These are phyloP conservation scores for Argyresthia goedartella DNA, from an alignment of 2,888 invertebrate genomes.

Conservation along the genomic window DNA sequence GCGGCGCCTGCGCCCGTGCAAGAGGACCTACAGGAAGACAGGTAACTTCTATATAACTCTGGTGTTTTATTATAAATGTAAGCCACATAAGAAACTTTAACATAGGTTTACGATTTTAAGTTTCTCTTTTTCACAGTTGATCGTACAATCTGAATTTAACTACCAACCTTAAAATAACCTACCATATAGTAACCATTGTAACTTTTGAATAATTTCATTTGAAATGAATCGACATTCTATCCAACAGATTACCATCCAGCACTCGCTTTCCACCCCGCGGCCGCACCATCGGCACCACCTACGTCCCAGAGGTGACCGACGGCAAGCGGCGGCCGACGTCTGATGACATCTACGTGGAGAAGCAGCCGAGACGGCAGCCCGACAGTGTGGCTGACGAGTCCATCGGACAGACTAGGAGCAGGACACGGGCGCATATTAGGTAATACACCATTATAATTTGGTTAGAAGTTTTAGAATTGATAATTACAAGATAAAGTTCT, in stretches of 20 bases:
- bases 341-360: conserved; percentile 49
- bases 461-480: no score
- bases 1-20: conserved; percentile 55
- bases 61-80: no score
- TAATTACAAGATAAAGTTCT: no score
- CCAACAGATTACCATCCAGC: conserved; percentile 78
- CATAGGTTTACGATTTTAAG: no score
- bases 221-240: no score
- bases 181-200: no score
- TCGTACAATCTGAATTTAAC: no score
- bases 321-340: no score
- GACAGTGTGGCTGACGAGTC: conserved; percentile 63
- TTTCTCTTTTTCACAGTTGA: no score
- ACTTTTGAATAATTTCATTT: no score
- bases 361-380: conserved; percentile 32
- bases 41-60: conserved; percentile 32
- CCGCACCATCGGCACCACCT: conserved; percentile 61
- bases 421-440: conserved; percentile 74
- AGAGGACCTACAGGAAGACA: conserved; percentile 64
- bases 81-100: no score
- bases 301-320: conserved; percentile 49
- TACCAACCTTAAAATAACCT: no score
- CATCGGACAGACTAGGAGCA: conserved; percentile 57
- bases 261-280: conserved; percentile 88
- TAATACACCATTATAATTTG: conserved; percentile 15